These are phyloP conservation scores for Trinorchestia longiramus DNA, from an alignment of 1,140 invertebrate genomes.

Conservation along the genomic window DNA sequence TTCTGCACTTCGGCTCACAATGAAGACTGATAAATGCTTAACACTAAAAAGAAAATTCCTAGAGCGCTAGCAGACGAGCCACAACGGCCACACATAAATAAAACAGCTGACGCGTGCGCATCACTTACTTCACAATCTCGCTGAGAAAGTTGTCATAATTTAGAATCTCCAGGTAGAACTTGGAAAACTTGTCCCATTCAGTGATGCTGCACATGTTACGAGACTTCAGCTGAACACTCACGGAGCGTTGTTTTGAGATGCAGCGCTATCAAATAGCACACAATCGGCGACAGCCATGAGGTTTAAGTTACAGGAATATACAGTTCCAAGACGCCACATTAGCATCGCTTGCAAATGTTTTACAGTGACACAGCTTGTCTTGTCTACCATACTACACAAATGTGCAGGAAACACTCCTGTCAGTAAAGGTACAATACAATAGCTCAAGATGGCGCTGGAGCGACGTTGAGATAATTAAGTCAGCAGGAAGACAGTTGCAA, in stretches of 20 bases:
- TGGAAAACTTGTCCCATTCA: neutral
- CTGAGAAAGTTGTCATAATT: neutral
- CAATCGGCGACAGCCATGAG: neutral
- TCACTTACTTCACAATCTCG: neutral
- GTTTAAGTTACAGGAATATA: neutral
- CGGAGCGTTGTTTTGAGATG: neutral
- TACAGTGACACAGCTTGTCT: neutral
- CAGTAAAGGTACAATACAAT: neutral
- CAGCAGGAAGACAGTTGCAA: neutral
- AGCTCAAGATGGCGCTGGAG: neutral
- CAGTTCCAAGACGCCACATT: neutral
- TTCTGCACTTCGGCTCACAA: neutral
- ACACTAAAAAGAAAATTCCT: neutral
- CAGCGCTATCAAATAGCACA: neutral
- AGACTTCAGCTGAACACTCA: neutral
- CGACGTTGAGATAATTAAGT: neutral
- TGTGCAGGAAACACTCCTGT: neutral
- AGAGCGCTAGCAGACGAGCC: neutral
- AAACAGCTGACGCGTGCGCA: neutral
- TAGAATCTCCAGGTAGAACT: neutral
- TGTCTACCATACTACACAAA: neutral
- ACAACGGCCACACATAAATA: conserved; percentile 10
- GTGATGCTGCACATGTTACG: neutral
- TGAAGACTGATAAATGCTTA: conserved; percentile 1
- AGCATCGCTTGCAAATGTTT: neutral